Evolutionary conservation across 2,113 vertebrate species (phyloP).

Genomic region (Bambusicola thoracicus): DNA sequence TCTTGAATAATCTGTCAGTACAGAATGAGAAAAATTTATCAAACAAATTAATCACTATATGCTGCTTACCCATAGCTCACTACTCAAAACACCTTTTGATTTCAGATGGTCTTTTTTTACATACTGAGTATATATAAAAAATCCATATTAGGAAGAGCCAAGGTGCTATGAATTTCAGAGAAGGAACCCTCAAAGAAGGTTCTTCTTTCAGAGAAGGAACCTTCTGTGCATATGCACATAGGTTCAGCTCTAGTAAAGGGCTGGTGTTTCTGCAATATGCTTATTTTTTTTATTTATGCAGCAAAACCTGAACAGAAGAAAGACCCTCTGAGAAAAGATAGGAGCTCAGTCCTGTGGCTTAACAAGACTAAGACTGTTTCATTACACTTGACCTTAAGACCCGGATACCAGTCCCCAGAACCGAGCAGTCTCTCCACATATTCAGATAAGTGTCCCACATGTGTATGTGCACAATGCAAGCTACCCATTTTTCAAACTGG

Average conservation of each 20-base stretch:
- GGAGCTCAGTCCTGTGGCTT: not conserved
- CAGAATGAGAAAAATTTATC: slow-evolving; percentile 18
- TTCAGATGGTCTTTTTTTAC: not conserved
- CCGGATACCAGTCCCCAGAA: not conserved
- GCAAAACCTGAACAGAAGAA: not conserved
- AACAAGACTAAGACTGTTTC: not conserved
- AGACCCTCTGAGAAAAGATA: not conserved
- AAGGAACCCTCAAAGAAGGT: not conserved
- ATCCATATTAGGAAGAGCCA: not conserved
- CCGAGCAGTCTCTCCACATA: not conserved
- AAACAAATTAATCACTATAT: slow-evolving; percentile 12
- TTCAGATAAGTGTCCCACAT: not conserved
- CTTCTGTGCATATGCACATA: not conserved
- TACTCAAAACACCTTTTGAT: not conserved
- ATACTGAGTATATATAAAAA: not conserved
- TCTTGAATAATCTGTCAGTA: slow-evolving; percentile 41
- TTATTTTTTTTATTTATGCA: not conserved
- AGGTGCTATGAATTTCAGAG: not conserved
- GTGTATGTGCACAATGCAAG: not conserved
- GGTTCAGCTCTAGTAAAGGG: not conserved
- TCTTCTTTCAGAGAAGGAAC: not conserved
- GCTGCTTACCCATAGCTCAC: not conserved
- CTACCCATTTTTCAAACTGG: not conserved
- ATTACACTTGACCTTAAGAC: fast-evolving
- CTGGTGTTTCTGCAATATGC: not conserved